A percentile compares a stretch with the other conserved stretches of the same genome.
These are phyloP conservation scores for Thecocarcelia acutangulata DNA, from an alignment of 2,888 invertebrate species.

Conservation along the genomic window DNA sequence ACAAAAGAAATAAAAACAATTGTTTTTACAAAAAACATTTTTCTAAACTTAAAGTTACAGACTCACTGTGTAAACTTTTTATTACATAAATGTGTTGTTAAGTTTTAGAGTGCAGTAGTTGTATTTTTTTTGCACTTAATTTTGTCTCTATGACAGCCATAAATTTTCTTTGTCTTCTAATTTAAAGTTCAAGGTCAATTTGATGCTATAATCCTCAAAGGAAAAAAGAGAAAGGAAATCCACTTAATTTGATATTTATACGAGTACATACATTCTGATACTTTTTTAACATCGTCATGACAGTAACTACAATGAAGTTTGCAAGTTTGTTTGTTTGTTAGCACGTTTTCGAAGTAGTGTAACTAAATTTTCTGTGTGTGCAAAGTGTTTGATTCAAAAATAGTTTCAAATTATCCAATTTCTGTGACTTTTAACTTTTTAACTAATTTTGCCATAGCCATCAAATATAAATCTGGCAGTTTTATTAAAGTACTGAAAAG, in stretches of 20 bases:
- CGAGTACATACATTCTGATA: slow-evolving; percentile 9
- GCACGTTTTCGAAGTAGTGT: too few species aligned
- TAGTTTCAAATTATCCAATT: background rate
- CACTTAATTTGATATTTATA: slow-evolving; percentile 2
- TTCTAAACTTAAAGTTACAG: slow-evolving; percentile 1
- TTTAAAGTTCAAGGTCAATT: slow-evolving; percentile 66
- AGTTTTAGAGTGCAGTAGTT: background rate
- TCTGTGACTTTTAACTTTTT: too few species aligned
- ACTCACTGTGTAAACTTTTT: background rate
- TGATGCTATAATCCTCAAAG: slow-evolving; percentile 34
- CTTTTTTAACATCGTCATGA: background rate
- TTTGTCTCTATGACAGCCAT: slow-evolving; percentile 30
- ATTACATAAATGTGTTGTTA: background rate
- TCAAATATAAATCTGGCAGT: too few species aligned
- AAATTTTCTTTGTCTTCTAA: slow-evolving; percentile 43
- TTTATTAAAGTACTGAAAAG: too few species aligned
- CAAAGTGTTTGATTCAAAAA: too few species aligned
- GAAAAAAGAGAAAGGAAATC: slow-evolving; percentile 24
- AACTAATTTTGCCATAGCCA: too few species aligned
- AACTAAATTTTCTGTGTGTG: too few species aligned
- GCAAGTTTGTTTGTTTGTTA: too few species aligned
- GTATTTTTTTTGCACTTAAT: slow-evolving; percentile 1
- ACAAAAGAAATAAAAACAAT: too few species aligned
- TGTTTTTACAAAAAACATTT: background rate
- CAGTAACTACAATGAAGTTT: background rate